These are phyloP conservation scores for Catamblyrhynchus diadema DNA, from an alignment of 2,797 vertebrate genomes.

Conservation along the genomic window DNA sequence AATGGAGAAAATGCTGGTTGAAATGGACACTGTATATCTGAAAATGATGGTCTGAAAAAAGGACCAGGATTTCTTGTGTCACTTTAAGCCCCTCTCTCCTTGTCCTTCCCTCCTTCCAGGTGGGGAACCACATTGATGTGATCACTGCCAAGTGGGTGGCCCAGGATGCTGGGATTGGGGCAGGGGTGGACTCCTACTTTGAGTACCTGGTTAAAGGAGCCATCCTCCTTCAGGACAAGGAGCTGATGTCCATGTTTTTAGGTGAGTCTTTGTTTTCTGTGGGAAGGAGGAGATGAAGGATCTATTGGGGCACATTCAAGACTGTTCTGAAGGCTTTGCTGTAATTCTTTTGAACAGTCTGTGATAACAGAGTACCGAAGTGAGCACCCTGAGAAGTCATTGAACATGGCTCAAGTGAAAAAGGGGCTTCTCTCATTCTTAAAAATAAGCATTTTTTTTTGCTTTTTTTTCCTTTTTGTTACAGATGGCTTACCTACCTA, in stretches of 20 bases:
- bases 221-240: conserved; percentile 91
- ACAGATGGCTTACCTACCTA: not conserved
- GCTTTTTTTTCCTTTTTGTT: not conserved
- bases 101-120: conserved; percentile 69
- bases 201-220: conserved; percentile 97
- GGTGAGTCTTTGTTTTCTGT: conserved; percentile 73
- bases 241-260: conserved; percentile 91
- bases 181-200: conserved; percentile 95
- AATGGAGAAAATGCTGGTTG: not conserved
- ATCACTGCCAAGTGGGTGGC: conserved; percentile 95
- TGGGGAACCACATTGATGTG: conserved; percentile 93
- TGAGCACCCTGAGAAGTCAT: not conserved
- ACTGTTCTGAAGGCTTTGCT: not conserved
- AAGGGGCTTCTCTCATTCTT: not conserved
- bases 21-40: not conserved
- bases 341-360: not conserved
- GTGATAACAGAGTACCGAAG: not conserved
- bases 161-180: conserved; percentile 94
- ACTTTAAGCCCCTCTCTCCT: not conserved
- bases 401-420: not conserved
- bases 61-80: not conserved
- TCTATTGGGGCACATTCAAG: not conserved
- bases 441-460: not conserved
- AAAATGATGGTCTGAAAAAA: not conserved
- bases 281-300: not conserved